phyloP scores from a whole-genome alignment of 2,797 vertebrate species.

The Novumbra hubbsi region DNA sequence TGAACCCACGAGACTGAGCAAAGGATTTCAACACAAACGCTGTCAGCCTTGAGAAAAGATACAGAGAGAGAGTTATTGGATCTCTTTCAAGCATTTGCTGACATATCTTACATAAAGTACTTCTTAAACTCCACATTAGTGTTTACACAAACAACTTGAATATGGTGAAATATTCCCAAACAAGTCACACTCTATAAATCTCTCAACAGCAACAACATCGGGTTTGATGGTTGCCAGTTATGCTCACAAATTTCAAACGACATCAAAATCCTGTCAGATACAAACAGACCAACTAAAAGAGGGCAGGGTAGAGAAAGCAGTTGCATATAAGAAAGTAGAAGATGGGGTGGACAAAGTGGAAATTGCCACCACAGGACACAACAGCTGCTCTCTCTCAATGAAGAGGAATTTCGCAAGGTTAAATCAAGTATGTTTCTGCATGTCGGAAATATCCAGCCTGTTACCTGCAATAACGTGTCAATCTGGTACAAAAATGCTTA shows the following conservation, averaged over 20 bases:
- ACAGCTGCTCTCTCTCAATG: constrained; percentile 50
- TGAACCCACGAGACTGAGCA: constrained; percentile 89
- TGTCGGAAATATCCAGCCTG: constrained; percentile 31
- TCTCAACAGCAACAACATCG: constrained; percentile 33
- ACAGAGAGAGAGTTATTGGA: constrained; percentile 10
- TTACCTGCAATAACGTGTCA: no score
- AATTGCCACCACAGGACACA: constrained; percentile 45
- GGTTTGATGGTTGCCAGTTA: neutral
- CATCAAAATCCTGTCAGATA: constrained; percentile 14
- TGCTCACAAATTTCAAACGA: neutral
- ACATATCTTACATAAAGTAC: constrained; percentile 41
- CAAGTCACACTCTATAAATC: constrained; percentile 35
- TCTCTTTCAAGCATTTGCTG: constrained; percentile 35
- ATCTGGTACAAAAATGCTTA: no score
- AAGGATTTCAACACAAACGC: constrained; percentile 95
- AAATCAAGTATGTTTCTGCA: constrained; percentile 52
- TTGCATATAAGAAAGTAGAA: constrained; percentile 15
- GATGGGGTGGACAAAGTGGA: constrained; percentile 39
- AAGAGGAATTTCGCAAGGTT: constrained; percentile 46
- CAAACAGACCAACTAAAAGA: constrained; percentile 25
- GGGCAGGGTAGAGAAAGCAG: constrained; percentile 31
- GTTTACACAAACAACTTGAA: constrained; percentile 17
- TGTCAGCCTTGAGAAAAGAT: constrained; percentile 79
- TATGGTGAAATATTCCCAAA: constrained; percentile 41
- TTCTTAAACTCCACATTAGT: constrained; percentile 20